Evolutionary conservation across 2,797 vertebrate genomes (phyloP).

Genomic region (Argyrosomus regius): DNA sequence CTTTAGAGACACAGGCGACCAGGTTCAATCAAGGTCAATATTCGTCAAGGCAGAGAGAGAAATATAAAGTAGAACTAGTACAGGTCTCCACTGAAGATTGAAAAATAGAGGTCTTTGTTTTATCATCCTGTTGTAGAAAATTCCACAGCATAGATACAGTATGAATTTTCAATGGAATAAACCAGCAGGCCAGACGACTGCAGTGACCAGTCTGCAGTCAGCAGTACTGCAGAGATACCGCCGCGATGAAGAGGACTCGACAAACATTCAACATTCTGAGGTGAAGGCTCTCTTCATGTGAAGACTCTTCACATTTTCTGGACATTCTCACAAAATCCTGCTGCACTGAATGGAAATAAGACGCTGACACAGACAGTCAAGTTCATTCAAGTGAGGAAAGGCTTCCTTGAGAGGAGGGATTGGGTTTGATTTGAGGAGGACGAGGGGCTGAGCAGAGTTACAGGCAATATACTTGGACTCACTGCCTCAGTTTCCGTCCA

Average conservation of each 20-base stretch:
- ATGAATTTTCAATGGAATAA: slow-evolving; percentile 33
- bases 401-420: slow-evolving; percentile 19
- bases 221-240: slow-evolving; percentile 1
- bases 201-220: slow-evolving; percentile 19
- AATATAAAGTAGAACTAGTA: slow-evolving; percentile 36
- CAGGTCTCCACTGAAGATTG: slow-evolving; percentile 43
- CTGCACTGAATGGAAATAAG: slow-evolving; percentile 8
- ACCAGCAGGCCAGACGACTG: slow-evolving; percentile 23
- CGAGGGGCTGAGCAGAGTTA: slow-evolving; percentile 18
- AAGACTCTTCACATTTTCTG: slow-evolving; percentile 8
- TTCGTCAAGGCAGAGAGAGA: slow-evolving; percentile 59
- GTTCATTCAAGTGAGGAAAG: slow-evolving; percentile 28
- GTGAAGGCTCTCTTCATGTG: neutral
- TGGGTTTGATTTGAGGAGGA: slow-evolving; percentile 24
- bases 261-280: neutral
- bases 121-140: slow-evolving; percentile 47
- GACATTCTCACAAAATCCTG: slow-evolving; percentile 3
- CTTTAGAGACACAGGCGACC: slow-evolving; percentile 31
- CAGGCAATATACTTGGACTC: neutral
- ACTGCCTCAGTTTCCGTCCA: slow-evolving; percentile 7
- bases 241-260: neutral
- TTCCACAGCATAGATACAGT: slow-evolving; percentile 19
- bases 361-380: neutral
- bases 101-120: slow-evolving; percentile 67
- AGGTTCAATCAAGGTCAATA: slow-evolving; percentile 27